A percentile compares a stretch with the other conserved stretches of the same genome.
Conservation (phyloP, 2,888 invertebrate genomes). For the Stenichneumon culpator region DNA sequence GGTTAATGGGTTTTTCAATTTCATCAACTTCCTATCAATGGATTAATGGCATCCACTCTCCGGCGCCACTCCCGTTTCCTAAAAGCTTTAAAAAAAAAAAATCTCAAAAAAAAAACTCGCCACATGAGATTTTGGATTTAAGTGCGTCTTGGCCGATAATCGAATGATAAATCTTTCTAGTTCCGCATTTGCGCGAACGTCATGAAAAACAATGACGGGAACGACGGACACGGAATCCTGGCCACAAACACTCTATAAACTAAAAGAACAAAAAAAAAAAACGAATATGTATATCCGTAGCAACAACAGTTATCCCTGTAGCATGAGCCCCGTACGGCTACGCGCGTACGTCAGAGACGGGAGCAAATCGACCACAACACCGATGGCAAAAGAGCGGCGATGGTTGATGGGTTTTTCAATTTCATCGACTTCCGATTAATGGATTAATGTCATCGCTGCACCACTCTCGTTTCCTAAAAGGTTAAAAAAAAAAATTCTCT, state of each 20-base stretch:
- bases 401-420: too few species aligned
- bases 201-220: not conserved
- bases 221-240: not conserved
- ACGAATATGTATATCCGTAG: too few species aligned
- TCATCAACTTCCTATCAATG: slow-evolving; percentile 74
- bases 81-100: slow-evolving; percentile 2
- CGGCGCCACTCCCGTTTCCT: not conserved
- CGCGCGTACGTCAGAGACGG: too few species aligned
- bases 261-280: too few species aligned
- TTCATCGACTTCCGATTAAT: too few species aligned
- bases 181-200: not conserved
- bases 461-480: not conserved
- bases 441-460: too few species aligned
- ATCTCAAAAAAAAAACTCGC: not conserved
- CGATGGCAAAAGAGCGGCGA: too few species aligned
- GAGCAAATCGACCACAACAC: too few species aligned
- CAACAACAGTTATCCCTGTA: too few species aligned
- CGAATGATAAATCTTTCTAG: not conserved
- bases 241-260: not conserved
- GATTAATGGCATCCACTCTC: slow-evolving; percentile 4
- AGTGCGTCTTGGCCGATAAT: not conserved
- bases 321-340: too few species aligned
- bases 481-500: slow-evolving; percentile 9
- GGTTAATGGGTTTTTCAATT: slow-evolving; percentile 76
- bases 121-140: too few species aligned